Evolutionary conservation across 1,140 invertebrate genomes (phyloP).

Genomic region (Anastatus disparis): DNA sequence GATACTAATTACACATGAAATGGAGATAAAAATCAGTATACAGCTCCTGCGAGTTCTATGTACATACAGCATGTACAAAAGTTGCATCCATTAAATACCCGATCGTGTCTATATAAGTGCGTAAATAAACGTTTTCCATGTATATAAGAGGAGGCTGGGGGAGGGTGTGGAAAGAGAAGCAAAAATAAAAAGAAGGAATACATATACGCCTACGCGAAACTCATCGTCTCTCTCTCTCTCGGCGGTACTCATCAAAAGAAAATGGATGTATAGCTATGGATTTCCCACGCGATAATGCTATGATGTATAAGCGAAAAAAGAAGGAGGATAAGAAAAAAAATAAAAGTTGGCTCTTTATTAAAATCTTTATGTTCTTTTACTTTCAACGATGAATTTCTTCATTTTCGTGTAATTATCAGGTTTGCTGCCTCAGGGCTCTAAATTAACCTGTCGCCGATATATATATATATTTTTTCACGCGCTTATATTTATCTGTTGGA

Average conservation of each 20-base stretch:
- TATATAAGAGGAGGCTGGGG: background rate
- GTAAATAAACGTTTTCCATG: background rate
- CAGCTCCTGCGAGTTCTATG: too few relatives aligned
- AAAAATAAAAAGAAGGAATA: conserved; percentile 19
- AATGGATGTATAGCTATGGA: too few relatives aligned
- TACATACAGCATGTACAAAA: too few relatives aligned
- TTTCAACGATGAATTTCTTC: conserved; percentile 12
- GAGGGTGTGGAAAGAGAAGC: background rate
- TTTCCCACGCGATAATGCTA: conserved; percentile 28
- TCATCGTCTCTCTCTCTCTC: conserved; percentile 13
- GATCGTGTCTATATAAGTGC: background rate
- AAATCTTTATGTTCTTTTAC: too few relatives aligned
- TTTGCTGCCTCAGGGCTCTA: background rate
- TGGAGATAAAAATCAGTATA: too few relatives aligned
- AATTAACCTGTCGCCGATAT: conserved; percentile 33
- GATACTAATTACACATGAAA: conserved; percentile 2
- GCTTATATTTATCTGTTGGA: too few relatives aligned
- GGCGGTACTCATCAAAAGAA: conserved; percentile 23
- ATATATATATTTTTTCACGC: too few relatives aligned
- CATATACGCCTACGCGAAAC: background rate
- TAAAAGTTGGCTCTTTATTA: conserved; percentile 24
- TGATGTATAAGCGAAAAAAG: background rate
- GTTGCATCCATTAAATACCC: background rate
- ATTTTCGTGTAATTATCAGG: conserved; percentile 35
- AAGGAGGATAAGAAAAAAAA: background rate